Evolutionary conservation across 2,888 invertebrate species (phyloP).

Genomic region (Osmoderma eremita): DNA sequence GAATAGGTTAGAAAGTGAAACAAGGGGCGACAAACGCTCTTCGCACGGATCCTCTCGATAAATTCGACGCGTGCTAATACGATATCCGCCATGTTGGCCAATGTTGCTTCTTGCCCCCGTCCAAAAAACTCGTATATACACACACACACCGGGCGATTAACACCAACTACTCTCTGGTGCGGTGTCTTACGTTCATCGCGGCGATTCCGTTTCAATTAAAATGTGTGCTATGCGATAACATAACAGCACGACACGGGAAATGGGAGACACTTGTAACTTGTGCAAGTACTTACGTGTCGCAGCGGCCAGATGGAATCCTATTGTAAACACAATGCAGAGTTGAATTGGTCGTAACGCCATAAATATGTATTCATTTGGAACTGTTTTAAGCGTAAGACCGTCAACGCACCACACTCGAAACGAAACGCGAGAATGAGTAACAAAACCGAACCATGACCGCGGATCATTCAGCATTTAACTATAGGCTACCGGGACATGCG

Average conservation of each 20-base stretch:
- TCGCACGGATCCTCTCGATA: background rate
- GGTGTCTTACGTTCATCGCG: slow-evolving; percentile 2
- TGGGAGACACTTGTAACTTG: too few species aligned
- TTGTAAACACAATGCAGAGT: slow-evolving; percentile 73
- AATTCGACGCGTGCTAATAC: slow-evolving; percentile 35
- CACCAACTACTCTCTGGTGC: slow-evolving; percentile 2
- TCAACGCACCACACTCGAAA: slow-evolving; percentile 43
- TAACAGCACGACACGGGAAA: background rate
- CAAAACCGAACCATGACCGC: slow-evolving; percentile 48
- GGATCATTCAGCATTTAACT: slow-evolving; percentile 55
- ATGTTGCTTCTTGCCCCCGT: slow-evolving; percentile 25
- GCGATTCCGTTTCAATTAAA: background rate
- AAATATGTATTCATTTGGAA: slow-evolving; percentile 78
- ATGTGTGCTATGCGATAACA: too few species aligned
- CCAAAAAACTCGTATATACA: slow-evolving; percentile 41
- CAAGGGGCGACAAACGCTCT: background rate
- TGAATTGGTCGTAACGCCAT: slow-evolving; percentile 83
- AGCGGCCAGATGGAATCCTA: slow-evolving; percentile 55
- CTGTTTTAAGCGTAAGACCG: slow-evolving; percentile 58
- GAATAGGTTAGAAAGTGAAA: slow-evolving; percentile 19
- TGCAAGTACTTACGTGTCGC: slow-evolving; percentile 41
- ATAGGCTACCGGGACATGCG: slow-evolving; percentile 51
- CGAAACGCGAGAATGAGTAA: slow-evolving; percentile 35
- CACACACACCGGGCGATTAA: slow-evolving; percentile 7
- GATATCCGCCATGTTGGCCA: slow-evolving; percentile 56